Evolutionary conservation across 2,888 invertebrate genomes (phyloP).

Genomic region (Drosophila pegasa): DNA sequence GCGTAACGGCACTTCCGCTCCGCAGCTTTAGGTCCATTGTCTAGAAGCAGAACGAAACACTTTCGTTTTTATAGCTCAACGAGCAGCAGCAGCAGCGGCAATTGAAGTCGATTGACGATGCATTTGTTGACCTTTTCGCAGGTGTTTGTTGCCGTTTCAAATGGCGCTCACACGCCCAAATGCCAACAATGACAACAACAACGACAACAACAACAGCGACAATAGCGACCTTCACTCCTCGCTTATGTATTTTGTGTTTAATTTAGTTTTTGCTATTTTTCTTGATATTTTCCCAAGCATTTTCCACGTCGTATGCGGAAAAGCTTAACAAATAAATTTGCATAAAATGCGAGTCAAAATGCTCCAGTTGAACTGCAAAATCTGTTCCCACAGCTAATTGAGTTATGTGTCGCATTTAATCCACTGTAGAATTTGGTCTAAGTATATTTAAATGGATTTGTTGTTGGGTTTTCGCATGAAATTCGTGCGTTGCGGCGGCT

Average conservation of each 20-base stretch:
- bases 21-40: conserved; percentile 33
- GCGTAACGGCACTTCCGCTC: conserved; percentile 48
- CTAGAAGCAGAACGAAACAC: conserved; percentile 63
- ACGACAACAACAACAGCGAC: conserved; percentile 17
- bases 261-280: neutral
- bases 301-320: conserved; percentile 74
- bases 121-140: conserved; percentile 63
- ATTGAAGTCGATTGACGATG: conserved; percentile 49
- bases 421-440: conserved; percentile 53
- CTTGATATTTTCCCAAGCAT: conserved; percentile 58
- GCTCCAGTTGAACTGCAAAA: conserved; percentile 13
- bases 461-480: conserved; percentile 9
- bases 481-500: conserved; percentile 16
- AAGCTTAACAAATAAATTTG: conserved; percentile 68
- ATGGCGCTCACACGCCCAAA: conserved; percentile 65
- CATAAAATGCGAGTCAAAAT: conserved; percentile 60
- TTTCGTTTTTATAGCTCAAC: conserved; percentile 53
- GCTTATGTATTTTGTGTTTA: conserved; percentile 35
- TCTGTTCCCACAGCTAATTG: conserved; percentile 65
- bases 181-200: conserved; percentile 35
- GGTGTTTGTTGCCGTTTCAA: conserved; percentile 23
- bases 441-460: neutral
- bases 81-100: conserved; percentile 29
- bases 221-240: conserved; percentile 67
- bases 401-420: conserved; percentile 37